Evolutionary conservation across 2,797 vertebrate species (phyloP).

Genomic region (Lacerta bilineata): DNA sequence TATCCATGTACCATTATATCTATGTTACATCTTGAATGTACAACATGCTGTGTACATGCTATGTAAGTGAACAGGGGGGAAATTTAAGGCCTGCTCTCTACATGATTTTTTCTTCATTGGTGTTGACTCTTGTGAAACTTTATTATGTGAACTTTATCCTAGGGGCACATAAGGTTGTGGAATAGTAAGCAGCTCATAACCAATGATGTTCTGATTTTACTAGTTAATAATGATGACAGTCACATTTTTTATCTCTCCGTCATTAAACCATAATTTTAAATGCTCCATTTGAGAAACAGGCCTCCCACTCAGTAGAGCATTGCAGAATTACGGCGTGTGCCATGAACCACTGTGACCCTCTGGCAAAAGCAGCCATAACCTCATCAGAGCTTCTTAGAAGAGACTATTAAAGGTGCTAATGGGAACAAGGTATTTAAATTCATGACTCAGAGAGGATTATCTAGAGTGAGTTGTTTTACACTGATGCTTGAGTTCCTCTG

Average conservation of each 20-base stretch:
- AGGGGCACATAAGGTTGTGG: slow-evolving; percentile 36
- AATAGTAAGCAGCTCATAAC: slow-evolving; percentile 37
- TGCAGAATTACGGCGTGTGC: slow-evolving; percentile 46
- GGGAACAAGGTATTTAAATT: slow-evolving; percentile 71
- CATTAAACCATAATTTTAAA: slow-evolving; percentile 40
- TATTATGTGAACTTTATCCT: slow-evolving; percentile 26
- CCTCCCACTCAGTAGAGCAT: slow-evolving; percentile 42
- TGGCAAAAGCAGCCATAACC: slow-evolving; percentile 67
- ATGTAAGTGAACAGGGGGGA: background rate
- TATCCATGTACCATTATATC: background rate
- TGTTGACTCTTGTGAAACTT: slow-evolving; percentile 7
- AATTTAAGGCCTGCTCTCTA: background rate
- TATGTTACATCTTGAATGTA: background rate
- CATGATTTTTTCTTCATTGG: background rate
- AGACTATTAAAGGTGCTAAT: slow-evolving; percentile 73
- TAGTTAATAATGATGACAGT: slow-evolving; percentile 47
- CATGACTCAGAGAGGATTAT: slow-evolving; percentile 70
- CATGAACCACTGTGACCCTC: slow-evolving; percentile 50
- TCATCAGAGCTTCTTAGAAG: slow-evolving; percentile 67
- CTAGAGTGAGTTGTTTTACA: slow-evolving; percentile 70
- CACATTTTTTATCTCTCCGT: slow-evolving; percentile 17
- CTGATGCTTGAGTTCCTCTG: slow-evolving; percentile 50
- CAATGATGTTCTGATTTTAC: slow-evolving; percentile 33
- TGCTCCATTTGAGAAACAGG: slow-evolving; percentile 45
- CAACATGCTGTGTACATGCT: background rate